Evolutionary conservation across 2,797 vertebrate species (phyloP), one percentile per base, ranked within the genome.

Genomic region (Esox masquinongy): DNA sequence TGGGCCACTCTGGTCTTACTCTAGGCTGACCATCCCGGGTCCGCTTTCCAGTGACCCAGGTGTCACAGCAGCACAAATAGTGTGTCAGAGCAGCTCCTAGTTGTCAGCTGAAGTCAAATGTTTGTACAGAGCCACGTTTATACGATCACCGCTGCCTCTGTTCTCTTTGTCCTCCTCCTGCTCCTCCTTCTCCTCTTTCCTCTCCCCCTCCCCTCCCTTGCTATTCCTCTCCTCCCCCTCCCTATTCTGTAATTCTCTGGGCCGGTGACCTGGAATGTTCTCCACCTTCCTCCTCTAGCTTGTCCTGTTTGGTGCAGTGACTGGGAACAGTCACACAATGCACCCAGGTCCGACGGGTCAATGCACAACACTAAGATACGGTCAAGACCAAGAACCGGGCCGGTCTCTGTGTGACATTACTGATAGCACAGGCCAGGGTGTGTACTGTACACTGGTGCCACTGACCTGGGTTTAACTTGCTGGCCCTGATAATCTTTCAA

Each of bases 21-120:
- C 80, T 39, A 31, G 80, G 80, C n/a, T 47, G 50, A 34, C n/a
- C 63, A 61, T 43, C 15, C 73, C 73, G 51, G 77, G 64, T 47
- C 50, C 26, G 47, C 4, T 39, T 66, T 83, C 69, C 68, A 78
- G 86, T 83, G 73, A 82, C 77, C 72, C 49, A 5, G 19, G 67
- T 12, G 5, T n/a, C 34, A 64, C 9, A 26, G 67, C 5, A 66
- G 43, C 73, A 79, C 75, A 77, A 67, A 76, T 26, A 24, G 68
- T 36, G 36, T 36, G 8, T 49, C 3, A 69, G 31, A 34, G 3
- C 47, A 2, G 14, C 70, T 72, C 47, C 61, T 19, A 43, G 29
- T 22, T 56, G 70, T 19, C 47, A 26, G 59, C 53, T 67, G 47
- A 72, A n/a, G 29, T 67, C 26, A 53, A n/a, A n/a, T 72, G 75